Conservation (phyloP, 2,113 vertebrate genomes). For the Fulica atra region DNA sequence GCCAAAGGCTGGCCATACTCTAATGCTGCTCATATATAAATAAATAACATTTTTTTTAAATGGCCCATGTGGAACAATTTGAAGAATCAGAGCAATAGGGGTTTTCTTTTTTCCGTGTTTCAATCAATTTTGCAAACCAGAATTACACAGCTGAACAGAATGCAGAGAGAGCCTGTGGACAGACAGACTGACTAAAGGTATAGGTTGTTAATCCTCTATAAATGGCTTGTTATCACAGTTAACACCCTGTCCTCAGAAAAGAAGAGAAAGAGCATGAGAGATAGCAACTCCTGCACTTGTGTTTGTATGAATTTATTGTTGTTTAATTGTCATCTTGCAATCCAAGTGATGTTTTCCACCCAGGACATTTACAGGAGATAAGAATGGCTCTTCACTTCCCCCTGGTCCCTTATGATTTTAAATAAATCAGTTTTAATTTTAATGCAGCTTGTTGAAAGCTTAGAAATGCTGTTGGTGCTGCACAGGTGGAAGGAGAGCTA, state of each 20-base stretch:
- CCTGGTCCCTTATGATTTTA: not conserved
- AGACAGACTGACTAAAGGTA: not conserved
- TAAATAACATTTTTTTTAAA: too few relatives aligned
- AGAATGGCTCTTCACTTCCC: not conserved
- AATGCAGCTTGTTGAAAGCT: constrained; percentile 7
- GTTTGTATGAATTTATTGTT: not conserved
- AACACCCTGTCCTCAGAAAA: not conserved
- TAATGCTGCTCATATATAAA: not conserved
- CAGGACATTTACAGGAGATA: not conserved
- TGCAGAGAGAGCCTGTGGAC: not conserved
- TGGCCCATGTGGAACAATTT: not conserved
- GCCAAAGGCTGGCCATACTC: not conserved
- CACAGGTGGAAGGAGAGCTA: not conserved
- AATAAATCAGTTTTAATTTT: constrained; percentile 57
- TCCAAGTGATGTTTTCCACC: not conserved
- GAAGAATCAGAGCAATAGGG: not conserved
- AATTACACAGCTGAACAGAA: not conserved
- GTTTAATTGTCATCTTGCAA: not conserved
- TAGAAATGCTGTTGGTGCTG: not conserved
- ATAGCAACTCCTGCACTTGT: not conserved
- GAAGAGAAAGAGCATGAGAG: not conserved
- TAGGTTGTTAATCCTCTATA: not conserved
- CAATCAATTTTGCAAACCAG: not conserved
- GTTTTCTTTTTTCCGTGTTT: not conserved
- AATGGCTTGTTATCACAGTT: not conserved